Base-by-base conservation (phyloP, 1,140 invertebrate genomes). In the Hylaeus anthracinus region DNA sequence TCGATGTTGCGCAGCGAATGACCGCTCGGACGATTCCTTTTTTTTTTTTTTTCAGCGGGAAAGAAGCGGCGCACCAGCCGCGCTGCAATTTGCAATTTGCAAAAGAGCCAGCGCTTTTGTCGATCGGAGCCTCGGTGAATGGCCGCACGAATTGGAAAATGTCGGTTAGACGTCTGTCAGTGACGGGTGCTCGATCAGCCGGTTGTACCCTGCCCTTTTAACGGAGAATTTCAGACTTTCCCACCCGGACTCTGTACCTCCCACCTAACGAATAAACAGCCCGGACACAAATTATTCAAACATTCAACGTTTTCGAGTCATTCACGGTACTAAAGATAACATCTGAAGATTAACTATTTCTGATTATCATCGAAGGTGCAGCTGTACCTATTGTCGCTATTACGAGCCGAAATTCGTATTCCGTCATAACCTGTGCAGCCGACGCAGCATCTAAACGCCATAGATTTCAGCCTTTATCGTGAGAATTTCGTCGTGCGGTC, bases 111-210 rank as follows among this genome's bases (percentile, higher is more conserved):
- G 56, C 65, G 70, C 81, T 76, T 86, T 86, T 83, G 72, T 69
- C 82, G 53, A 80, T 65, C 80, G 72, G 72, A 26, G 74, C 51
- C 9, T 26, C 43, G 63, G 43, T 83, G 81, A 86, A 86, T 86
- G 69, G 72, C 67, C 70, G 58, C 37, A 53, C 64, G 76, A 55
- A 86, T 86, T 83, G 72, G 81, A 86, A 86, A 83, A 83, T 81
- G 77, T 76, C 77, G 77, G 77, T 74, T 74, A 73, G 55, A 86
- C 71, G 80, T 83, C 81, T 86, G 85, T 10, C 72, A 73, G 78
- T 75, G 85, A 86, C 84, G 85, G 84, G 81, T 83, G 69, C 81
- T 86, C 72, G 72, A 86, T 86, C 85, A 86, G 72, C 66, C 65
- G 60, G 69, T 74, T 61, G 56, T n/a, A 56, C 55, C 64, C 56